Evolutionary conservation across 2,888 invertebrate genomes (phyloP).

Genomic region (Agrotis puta): DNA sequence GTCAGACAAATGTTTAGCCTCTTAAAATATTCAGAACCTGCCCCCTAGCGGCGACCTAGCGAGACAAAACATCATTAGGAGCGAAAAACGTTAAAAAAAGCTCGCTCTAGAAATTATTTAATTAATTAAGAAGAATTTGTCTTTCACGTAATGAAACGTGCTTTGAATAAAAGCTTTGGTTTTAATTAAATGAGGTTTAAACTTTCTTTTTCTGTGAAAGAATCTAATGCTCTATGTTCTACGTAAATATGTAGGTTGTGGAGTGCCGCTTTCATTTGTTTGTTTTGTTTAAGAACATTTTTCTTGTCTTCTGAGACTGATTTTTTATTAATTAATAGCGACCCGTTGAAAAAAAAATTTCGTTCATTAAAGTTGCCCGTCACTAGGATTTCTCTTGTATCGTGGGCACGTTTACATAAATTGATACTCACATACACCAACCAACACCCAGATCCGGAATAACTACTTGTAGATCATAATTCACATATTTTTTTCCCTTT

Average conservation of each 20-base stretch:
- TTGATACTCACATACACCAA: too few relatives aligned
- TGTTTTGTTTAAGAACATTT: background rate
- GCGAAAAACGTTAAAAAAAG: constrained; percentile 70
- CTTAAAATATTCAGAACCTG: constrained; percentile 76
- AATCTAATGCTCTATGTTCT: constrained; percentile 35
- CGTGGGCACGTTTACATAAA: too few relatives aligned
- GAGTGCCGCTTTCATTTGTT: constrained; percentile 29
- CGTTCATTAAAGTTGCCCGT: too few relatives aligned
- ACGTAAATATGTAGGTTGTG: constrained; percentile 35
- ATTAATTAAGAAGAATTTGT: constrained; percentile 80
- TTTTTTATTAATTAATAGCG: constrained; percentile 1
- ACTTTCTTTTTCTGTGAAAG: constrained; percentile 50
- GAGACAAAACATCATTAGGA: constrained; percentile 76
- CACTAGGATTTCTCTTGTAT: too few relatives aligned
- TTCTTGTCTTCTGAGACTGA: background rate
- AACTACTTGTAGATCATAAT: too few relatives aligned
- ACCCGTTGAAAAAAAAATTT: too few relatives aligned
- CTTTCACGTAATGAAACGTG: constrained; percentile 78
- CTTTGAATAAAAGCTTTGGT: constrained; percentile 74
- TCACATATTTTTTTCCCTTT: too few relatives aligned
- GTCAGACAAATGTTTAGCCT: constrained; percentile 70
- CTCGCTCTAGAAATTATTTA: constrained; percentile 74
- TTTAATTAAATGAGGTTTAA: constrained; percentile 75
- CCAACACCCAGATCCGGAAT: too few relatives aligned
- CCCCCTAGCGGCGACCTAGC: constrained; percentile 41